Evolutionary conservation across 2,113 vertebrate genomes (phyloP), one percentile per base, ranked within the genome.

Genomic region (Hassar affinis): DNA sequence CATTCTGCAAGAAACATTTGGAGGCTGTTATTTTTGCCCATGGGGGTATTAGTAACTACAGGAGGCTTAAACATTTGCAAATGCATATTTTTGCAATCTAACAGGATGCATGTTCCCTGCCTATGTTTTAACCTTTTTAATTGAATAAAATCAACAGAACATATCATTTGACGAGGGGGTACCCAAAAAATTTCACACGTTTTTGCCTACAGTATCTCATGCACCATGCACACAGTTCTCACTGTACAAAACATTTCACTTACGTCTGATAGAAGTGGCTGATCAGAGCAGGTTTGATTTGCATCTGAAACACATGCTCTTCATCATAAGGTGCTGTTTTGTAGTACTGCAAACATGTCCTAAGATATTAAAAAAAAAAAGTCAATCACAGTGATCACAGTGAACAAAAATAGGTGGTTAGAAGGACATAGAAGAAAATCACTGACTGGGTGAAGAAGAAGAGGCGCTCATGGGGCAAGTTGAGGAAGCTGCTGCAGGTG

Each of bases 311-410:
- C 83, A 93, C 86, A 0, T 97, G 96, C 56, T 95, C 94, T 88
- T 98, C 96, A 82, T 98, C 91, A 68, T 97, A 93, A 72, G 96
- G 93, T 68, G 94, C 94, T 56, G 95, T 94, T 88, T 95, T 96
- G 84, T 98, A 99, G 86, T 97, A 96, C 74, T 95, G 95, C 90
- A 98, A 92, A 91, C 97, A 98, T 8, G 94, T 95, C 86, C 98
- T 99, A 45, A 38, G 83, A 86, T 80, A 59, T 22, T 35, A 79
- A 42, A 79, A 71, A 42, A 62, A 56, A 20, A 42, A n/a, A 25
- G 0, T 18, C 0, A 47, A 59, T 27, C 3, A 45, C 78, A 82
- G 14, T 45, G 8, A 1, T 82, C 14, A 79, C 18, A 10, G 14
- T 25, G 33, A 15, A 51, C 12, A 49, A 14, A 47, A 51, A 18